These are phyloP conservation scores for Acleris emargana DNA, from an alignment of 2,888 invertebrate species.

Conservation along the genomic window DNA sequence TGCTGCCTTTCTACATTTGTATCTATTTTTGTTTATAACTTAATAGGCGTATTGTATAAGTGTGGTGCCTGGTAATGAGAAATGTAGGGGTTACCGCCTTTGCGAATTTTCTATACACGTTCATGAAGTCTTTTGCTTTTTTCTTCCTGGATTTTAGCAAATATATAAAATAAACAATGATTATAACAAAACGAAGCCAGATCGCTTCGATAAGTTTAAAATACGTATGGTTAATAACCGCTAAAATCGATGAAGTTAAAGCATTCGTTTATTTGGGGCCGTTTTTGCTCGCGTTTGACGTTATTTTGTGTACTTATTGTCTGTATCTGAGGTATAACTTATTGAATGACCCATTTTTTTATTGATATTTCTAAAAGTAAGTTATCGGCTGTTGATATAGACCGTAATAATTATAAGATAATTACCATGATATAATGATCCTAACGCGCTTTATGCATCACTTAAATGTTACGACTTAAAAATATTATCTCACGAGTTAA, in stretches of 20 bases:
- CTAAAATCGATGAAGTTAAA: no score
- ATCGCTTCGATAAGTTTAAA: no score
- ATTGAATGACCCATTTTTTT: no score
- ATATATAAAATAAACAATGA: neutral
- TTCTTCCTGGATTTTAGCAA: neutral
- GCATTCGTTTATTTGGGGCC: no score
- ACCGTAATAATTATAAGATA: constrained; percentile 8
- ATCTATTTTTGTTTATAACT: constrained; percentile 32
- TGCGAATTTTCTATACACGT: neutral
- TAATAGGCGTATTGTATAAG: constrained; percentile 30
- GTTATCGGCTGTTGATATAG: constrained; percentile 17
- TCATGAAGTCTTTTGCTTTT: neutral
- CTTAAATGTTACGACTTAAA: no score
- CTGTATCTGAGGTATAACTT: constrained; percentile 14
- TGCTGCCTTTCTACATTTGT: constrained; percentile 51
- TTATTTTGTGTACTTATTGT: constrained; percentile 31
- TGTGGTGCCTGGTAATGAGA: constrained; percentile 32
- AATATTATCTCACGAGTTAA: no score
- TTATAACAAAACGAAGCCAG: no score
- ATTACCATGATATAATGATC: no score
- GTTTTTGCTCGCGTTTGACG: constrained; percentile 1
- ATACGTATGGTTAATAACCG: no score
- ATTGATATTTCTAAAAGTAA: neutral
- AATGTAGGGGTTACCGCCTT: constrained; percentile 7
- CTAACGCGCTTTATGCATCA: no score